Conservation (phyloP, 2,797 vertebrate genomes). For the Zonotrichia albicollis region DNA sequence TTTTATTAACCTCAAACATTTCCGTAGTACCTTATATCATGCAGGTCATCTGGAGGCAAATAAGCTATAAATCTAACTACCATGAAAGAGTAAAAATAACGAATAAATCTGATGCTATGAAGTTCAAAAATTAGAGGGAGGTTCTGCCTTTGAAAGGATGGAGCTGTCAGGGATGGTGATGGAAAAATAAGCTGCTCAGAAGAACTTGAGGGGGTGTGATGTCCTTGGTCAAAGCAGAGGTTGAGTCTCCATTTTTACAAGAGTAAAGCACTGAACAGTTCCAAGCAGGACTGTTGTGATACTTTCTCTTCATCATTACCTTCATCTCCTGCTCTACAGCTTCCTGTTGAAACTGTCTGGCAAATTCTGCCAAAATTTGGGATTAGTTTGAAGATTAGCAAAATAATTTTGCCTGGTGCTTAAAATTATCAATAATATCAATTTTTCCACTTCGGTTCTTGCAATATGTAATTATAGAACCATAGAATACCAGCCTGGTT, state of each 20-base stretch:
- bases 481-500: not conserved
- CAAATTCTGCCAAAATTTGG: not conserved
- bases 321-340: not conserved
- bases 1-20: constrained; percentile 11
- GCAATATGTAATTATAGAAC: not conserved
- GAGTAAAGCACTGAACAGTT: not conserved
- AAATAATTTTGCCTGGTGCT: not conserved
- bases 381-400: not conserved
- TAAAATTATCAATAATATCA: not conserved
- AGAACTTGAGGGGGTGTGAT: not conserved
- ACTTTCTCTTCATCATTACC: not conserved
- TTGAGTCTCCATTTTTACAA: not conserved
- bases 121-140: not conserved
- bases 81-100: not conserved
- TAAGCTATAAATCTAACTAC: not conserved
- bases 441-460: not conserved
- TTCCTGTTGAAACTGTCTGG: not conserved
- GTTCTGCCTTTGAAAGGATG: not conserved
- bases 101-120: not conserved
- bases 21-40: not conserved
- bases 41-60: not conserved
- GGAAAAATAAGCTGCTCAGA: not conserved
- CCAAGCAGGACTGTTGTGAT: not conserved
- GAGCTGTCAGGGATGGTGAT: not conserved
- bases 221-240: not conserved